Base-by-base conservation (phyloP, 2,113 vertebrate genomes). In the Pseudopodoces humilis region DNA sequence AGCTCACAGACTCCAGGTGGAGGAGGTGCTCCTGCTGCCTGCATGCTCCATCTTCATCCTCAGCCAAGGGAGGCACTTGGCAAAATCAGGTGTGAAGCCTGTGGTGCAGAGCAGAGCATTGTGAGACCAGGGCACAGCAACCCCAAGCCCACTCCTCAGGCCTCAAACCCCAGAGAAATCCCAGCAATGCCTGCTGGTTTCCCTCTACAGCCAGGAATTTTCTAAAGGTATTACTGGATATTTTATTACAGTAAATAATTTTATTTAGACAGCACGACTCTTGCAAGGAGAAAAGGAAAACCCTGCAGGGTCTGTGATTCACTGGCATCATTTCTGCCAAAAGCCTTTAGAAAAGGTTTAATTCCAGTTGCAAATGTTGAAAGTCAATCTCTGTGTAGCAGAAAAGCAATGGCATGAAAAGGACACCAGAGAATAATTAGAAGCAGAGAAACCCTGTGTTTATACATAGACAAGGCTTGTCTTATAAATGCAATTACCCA, bases 391-490 rank as follows among this genome's bases (percentile, higher is more conserved):
- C 65, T 68, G 47, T 14, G 35, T 14, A 86, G 77, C 83, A 87
- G 84, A 52, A 35, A 85, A 82, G 75, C 65, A 83, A 35, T 16
- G 81, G 81, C 91, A 78, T 49, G 63, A 87, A 94, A 92, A 75
- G 82, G 90, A 88, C 95, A 94, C 89, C 82, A 67, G 91, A 24
- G 82, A 91, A 72, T 92, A 95, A 95, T 95, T 83, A 95, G 93
- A 95, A 85, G 71, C 13, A 19, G 69, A 92, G 89, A 92, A 94
- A 72, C 81, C 86, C 93, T 77, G 85, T 94, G 91, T 95, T 97
- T 96, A 83, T 96, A 95, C 80, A 91, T 59, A 95, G 96, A 88
- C 93, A 77, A 91, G 75, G 91, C 71, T 93, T 95, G 93, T 86
- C 90, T 96, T 85, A 88, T 86, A 96, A 90, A 91, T 41, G 63